Base-by-base conservation (phyloP, 2,888 invertebrate species). In the Papilio elwesi region DNA sequence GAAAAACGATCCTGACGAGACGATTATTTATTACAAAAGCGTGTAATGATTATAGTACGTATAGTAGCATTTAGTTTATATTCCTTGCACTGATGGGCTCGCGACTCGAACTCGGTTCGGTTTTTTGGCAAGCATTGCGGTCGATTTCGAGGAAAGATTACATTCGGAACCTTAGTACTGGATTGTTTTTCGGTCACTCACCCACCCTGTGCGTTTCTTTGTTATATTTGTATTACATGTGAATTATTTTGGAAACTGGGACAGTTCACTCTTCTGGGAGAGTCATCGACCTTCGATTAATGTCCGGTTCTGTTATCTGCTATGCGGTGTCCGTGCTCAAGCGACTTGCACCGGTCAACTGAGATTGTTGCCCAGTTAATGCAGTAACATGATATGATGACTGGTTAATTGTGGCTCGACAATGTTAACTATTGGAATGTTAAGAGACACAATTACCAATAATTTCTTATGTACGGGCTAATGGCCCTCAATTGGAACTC, bases 131-230 rank as follows among this genome's bases (percentile, higher is more conserved):
- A 87, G 83, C 87, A 85, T 78, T 82, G 86, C 85, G 86, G 83
- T 81, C 78, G 88, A 86, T 87, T 92, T 91, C 93, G 85, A 84
- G 82, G 91, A 92, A 93, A 86, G 89, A 91, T 91, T 89, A 86
- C 88, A 85, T 89, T 91, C 84, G 84, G 87, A 83, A 86, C 86
- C 89, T 89, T 89, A 91, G 91, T 91, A 88, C 88, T 84, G 85
- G 91, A 91, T 92, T 93, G 91, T 91, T 89, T 90, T 85, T 85
- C 89, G 93, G 92, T 90, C 92, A 87, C 74, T 90, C 85, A 88
- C 91, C 92, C 82, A 78, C 70, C 75, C 47, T 26, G 59, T 74
- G 79, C 78, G 81, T 81, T 79, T 81, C 83, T 87, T 86, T 86
- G 84, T 87, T 85, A 81, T 38, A 59, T 77, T 83, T 84, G 87